A percentile compares a stretch with the other conserved stretches of the same genome.
Evolutionary conservation across 1,140 invertebrate species (phyloP).

Genomic region (Cylas formicarius): DNA sequence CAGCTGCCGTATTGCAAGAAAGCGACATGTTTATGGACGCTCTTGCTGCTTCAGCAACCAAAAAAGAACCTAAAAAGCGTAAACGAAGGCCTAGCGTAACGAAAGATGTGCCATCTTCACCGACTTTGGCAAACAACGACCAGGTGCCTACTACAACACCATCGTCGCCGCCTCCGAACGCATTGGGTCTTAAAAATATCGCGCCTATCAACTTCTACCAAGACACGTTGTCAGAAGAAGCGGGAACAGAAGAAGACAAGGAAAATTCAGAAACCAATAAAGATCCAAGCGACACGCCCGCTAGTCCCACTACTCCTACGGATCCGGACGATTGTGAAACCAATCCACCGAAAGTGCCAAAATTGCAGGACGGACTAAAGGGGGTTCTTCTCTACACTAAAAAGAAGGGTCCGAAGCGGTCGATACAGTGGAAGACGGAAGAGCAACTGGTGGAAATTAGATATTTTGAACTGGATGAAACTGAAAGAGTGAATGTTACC

Average conservation of each 20-base stretch:
- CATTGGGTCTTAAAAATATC: conserved; percentile 43
- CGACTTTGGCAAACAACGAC: conserved; percentile 30
- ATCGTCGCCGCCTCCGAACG: conserved; percentile 35
- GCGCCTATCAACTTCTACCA: conserved; percentile 80
- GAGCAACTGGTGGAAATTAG: conserved; percentile 70
- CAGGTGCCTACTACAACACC: conserved; percentile 43
- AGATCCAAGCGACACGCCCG: conserved; percentile 19
- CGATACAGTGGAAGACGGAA: conserved; percentile 75
- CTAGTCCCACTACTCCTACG: conserved; percentile 24
- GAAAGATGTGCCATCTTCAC: conserved; percentile 48
- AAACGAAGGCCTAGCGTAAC: conserved; percentile 62
- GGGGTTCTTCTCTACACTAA: conserved; percentile 36
- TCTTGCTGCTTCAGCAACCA: conserved; percentile 61
- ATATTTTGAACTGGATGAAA: conserved; percentile 91
- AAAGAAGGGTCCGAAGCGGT: conserved; percentile 70
- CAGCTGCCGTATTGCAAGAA: conserved; percentile 73
- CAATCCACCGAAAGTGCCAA: background rate
- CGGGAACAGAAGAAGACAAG: conserved; percentile 52
- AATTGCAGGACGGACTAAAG: conserved; percentile 24
- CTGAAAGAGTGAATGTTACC: conserved; percentile 88
- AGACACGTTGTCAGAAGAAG: conserved; percentile 68
- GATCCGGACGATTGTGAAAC: conserved; percentile 10
- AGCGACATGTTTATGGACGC: conserved; percentile 91
- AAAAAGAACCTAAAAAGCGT: conserved; percentile 68
- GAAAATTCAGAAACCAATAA: conserved; percentile 42